Base-by-base conservation (phyloP, 2,888 invertebrate genomes). In the Tachina fera region DNA sequence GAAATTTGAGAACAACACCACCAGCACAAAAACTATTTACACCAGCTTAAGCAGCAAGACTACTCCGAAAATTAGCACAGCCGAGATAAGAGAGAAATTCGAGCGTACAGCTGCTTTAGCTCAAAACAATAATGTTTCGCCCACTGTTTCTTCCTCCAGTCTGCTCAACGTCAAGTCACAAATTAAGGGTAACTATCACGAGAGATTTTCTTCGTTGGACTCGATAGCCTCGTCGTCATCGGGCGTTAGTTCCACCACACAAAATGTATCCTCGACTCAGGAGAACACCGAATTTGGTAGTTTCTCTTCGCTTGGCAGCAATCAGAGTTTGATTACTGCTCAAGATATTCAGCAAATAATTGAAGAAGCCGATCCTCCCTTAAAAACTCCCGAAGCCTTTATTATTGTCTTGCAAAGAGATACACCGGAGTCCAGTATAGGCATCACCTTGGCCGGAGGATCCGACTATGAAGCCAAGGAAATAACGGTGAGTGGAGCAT, bases 401-500 rank as follows among this genome's bases (percentile, higher is more conserved):
- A 95, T 96, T 47, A 94, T 96, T 61, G 94, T 95, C 39, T 92
- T 96, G 81, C 95, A 95, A 89, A 94, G 96, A 81, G 96, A 96
- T 89, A 94, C 94, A 87, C 94, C 95, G 4, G 95, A 95, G 63
- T 95, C 96, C 31, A 97, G 96, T 90, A 96, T 98, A 83, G 98
- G 98, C 60, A 96, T 98, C 84, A 97, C 97, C 61, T 93, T 98
- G 88, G 97, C 97, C 72, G 98, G 98, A 82, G 98, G 98, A 72
- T 95, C 96, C 19, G 98, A 98, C 92, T 97, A 97, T 91, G 98
- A 98, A 94, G 96, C 96, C 89, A 98, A 97, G 93, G 97, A 97
- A 92, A 97, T 98, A 87, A 97, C 97, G 90, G 97, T 97, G 92
- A 93, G 95, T 93, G n/a, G 53, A 16, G 58, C 14, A 16, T 41